Evolutionary conservation across 1,140 invertebrate genomes (phyloP), one percentile per base, ranked within the genome.

Genomic region (Brachionus angularis): DNA sequence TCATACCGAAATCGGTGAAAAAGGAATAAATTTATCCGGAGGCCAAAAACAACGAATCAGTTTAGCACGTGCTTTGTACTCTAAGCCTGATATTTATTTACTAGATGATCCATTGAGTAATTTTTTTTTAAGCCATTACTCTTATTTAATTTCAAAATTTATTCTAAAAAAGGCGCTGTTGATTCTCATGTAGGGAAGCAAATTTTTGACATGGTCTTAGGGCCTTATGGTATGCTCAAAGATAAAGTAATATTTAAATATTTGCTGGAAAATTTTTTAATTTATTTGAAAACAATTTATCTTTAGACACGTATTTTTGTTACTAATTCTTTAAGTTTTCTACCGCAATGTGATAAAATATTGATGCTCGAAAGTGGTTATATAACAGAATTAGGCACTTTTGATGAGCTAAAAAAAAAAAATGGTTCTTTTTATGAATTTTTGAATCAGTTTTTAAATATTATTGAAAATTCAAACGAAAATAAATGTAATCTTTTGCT

Each of bases 41-140:
- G 96, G 96, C 27, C 96, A 98, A 79, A 97, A 98, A 78, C 93
- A 96, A 80, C 85, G 96, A 75, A 90, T 98, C n/a, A 91, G 89
- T 73, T 83, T 98, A 47, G 95, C 95, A 0, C 84, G 95, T 76
- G 93, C 94, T 25, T 89, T 96, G 21, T 98, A 96, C 78, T 87
- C 86, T 74, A 86, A 94, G 79, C 86, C 89, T 1, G 91, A 98
- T 77, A 84, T 94, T 47, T 95, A 93, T 79, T 87, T 91, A 74
- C 82, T 98, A 74, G 95, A 98, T 79, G 94, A 98, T 86, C 93
- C 94, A 1, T 84, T 98, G 14, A 93, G n/a, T n/a, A n/a, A n/a
- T n/a, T n/a, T n/a, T n/a, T n/a, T n/a, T n/a, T n/a, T n/a, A n/a
- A n/a, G n/a, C n/a, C n/a, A n/a, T n/a, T n/a, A n/a, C n/a, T n/a